Conservation (phyloP, 1,140 invertebrate genomes). For the Halesus radiatus region DNA sequence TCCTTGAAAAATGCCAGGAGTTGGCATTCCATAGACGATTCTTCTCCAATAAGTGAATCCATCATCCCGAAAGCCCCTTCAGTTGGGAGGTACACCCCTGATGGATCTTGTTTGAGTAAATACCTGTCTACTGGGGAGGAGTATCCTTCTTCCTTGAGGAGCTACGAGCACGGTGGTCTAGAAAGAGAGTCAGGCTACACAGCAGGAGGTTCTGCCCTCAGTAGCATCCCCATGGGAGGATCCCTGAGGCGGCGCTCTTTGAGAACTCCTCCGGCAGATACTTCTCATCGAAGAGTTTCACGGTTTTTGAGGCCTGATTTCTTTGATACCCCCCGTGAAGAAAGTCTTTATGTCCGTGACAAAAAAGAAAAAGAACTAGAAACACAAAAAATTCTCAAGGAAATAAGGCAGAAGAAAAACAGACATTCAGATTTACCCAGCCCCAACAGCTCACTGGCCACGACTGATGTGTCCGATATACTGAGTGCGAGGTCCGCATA, state of each 20-base stretch:
- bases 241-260: constrained; percentile 66
- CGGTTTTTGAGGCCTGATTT: constrained; percentile 84
- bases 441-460: constrained; percentile 58
- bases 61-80: constrained; percentile 48
- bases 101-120: constrained; percentile 72
- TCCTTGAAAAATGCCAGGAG: constrained; percentile 28
- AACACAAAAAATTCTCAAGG: constrained; percentile 75
- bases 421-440: constrained; percentile 62
- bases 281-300: constrained; percentile 74
- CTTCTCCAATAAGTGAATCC: constrained; percentile 40
- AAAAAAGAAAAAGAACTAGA: constrained; percentile 77
- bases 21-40: constrained; percentile 45
- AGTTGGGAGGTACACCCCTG: constrained; percentile 62
- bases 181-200: constrained; percentile 9
- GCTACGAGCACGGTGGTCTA: constrained; percentile 61
- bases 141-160: constrained; percentile 39
- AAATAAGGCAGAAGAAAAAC: constrained; percentile 75
- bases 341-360: constrained; percentile 78
- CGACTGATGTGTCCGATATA: constrained; percentile 54
- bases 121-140: constrained; percentile 66
- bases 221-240: constrained; percentile 13
- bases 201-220: constrained; percentile 56
- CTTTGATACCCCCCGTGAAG: constrained; percentile 80
- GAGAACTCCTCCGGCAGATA: constrained; percentile 61
- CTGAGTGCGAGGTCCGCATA: constrained; percentile 59